Base-by-base conservation (phyloP, 2,888 invertebrate genomes). In the Loripinus fragilis region DNA sequence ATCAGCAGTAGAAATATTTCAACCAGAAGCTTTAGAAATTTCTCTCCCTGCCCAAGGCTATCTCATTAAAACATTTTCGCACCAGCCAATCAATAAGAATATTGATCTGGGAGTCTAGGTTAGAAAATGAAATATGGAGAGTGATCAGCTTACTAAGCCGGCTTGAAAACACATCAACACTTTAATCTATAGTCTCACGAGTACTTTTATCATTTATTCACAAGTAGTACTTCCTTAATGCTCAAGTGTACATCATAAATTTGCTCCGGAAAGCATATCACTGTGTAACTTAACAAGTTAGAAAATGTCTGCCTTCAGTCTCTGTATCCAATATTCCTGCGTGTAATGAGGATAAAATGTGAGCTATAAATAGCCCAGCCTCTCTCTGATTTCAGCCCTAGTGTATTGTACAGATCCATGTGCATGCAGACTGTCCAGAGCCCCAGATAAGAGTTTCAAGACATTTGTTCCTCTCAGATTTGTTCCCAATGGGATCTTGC, bases 341-440 rank as follows among this genome's bases (percentile, higher is more conserved):
- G 60, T 60, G 60, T 60, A 60, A 60, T 60, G 60, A 33, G 60
- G 30, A 60, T 30, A 60, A 60, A 60, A 60, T 60, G 15, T 60
- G 20, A 20, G 60, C 60, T 60, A 60, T 60, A 33, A 60, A 60
- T 60, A 60, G 60, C 3, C 23, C 33, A 60, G 60, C 60, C 60
- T 60, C 60, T 12, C 23, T 60, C 33, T 33, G 60, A 17, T 12
- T 60, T 20, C 33, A 17, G 33, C 30, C 12, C 52, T 25, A 20
- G 17, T 20, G 45, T 20, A 20, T 45, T 45, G 15, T 3, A 20
- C 45, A 45, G 20, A 3, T 45, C 45, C 2, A 20, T 45, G n/a
- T 45, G 15, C 45, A 45, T 45, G 20, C 45, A 20, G 41, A 41
- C n/a, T n/a, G n/a, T n/a, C n/a, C n/a, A n/a, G n/a, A n/a, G n/a